A percentile compares a stretch with the other conserved stretches of the same genome.
Evolutionary conservation across 2,888 invertebrate species (phyloP).

Genomic region (Cosmorhoe ocellata): DNA sequence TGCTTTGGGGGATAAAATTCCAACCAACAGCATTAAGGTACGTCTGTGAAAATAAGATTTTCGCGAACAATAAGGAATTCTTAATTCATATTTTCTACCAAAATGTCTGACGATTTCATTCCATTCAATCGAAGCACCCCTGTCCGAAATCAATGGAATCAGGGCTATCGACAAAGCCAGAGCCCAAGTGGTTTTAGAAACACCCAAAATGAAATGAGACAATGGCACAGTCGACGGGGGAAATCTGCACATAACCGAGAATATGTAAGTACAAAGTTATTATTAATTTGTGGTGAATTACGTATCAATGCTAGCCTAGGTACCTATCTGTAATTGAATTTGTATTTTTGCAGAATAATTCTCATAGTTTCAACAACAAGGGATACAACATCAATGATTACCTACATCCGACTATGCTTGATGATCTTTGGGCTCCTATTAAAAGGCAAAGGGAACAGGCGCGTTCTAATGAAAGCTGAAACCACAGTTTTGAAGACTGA

Average conservation of each 20-base stretch:
- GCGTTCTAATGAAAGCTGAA: too few species aligned
- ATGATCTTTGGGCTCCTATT: conserved; percentile 64
- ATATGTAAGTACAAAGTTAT: too few species aligned
- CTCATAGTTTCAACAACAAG: conserved; percentile 58
- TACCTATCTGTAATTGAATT: too few species aligned
- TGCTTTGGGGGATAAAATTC: too few species aligned
- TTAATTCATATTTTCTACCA: too few species aligned
- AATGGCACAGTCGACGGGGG: conserved; percentile 43
- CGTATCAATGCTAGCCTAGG: too few species aligned
- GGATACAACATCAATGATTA: conserved; percentile 62
- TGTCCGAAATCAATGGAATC: conserved; percentile 54
- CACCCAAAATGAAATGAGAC: conserved; percentile 44
- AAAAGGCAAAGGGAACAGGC: too few species aligned
- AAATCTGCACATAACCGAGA: conserved; percentile 61
- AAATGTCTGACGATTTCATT: conserved; percentile 72
- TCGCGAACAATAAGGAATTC: too few species aligned
- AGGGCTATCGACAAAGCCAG: conserved; percentile 45
- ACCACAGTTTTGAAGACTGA: too few species aligned
- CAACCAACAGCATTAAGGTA: too few species aligned
- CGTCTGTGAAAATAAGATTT: too few species aligned
- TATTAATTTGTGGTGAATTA: too few species aligned
- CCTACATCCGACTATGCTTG: conserved; percentile 70
- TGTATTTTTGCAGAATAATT: conserved; percentile 61
- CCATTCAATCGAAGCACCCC: conserved; percentile 75
- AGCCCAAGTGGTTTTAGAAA: conserved; percentile 37